Evolutionary conservation across 2,888 invertebrate species (phyloP), one percentile per base, ranked within the genome.

Genomic region (Oxyscelio sp.): DNA sequence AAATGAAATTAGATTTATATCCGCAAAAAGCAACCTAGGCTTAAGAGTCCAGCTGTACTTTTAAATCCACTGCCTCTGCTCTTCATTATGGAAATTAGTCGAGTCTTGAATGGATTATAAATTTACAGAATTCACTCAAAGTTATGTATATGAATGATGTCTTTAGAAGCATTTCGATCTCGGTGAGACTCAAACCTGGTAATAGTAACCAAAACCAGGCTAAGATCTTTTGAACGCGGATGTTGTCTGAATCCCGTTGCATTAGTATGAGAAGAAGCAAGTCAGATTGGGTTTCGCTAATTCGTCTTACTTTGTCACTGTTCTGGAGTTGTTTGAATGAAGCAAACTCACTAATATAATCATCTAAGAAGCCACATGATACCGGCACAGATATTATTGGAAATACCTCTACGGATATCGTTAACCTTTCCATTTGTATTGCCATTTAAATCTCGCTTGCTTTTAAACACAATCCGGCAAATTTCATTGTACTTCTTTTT

Each of bases 91-190:
- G 40, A 66, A 77, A 66, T 77, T 58, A 66, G 65, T 19, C 19
- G 34, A 22, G 40, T 56, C 65, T 34, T 75, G 48, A n/a, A 43
- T 24, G 56, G 65, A 75, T 75, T 54, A 75, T 75, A 56, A 75
- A 75, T 75, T 54, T 75, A 54, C 65, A 48, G 65, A 75, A 75
- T 75, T 75, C 48, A 6, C 22, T 15, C 27, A 52, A 74, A 74
- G 70, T 80, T 80, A 80, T 80, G 80, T 80, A 66, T 68, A 80
- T 80, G 73, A 80, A 80, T 80, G 73, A 80, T 80, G 66, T 74
- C 73, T 74, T 80, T 73, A 66, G 73, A 31, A 71, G 66, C 58
- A n/a, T 65, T 56, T 24, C 48, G 63, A 71, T 79, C 79, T 65
- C 21, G 15, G 31, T 40, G 48, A 50, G 63, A 58, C 70, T 63